phyloP scores from a whole-genome alignment of 2,113 vertebrate genomes.

The Cololabis saira region DNA sequence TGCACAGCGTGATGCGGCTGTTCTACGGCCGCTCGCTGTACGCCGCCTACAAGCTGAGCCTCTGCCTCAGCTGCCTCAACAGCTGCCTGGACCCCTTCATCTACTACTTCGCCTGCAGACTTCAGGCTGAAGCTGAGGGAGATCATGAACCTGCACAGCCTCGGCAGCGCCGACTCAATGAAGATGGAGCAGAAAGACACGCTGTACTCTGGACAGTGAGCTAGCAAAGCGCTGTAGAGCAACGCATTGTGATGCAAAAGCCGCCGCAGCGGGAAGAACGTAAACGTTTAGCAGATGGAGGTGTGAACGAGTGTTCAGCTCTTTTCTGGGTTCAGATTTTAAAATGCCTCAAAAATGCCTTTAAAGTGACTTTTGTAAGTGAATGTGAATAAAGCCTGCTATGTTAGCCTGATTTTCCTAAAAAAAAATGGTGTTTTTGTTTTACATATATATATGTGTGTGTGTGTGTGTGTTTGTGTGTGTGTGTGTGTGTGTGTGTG shows the following conservation, averaged over 20 bases:
- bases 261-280: neutral
- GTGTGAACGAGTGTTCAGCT: conserved; percentile 7
- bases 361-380: too few relatives aligned
- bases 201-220: conserved; percentile 75
- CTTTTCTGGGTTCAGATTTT: neutral
- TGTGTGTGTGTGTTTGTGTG: too few relatives aligned
- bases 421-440: too few relatives aligned
- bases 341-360: neutral
- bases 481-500: too few relatives aligned
- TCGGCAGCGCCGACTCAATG: conserved; percentile 60
- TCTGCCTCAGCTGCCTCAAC: conserved; percentile 91
- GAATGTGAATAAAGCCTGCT: too few relatives aligned
- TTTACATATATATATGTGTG: too few relatives aligned
- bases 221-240: conserved; percentile 42
- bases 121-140: too few relatives aligned
- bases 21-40: conserved; percentile 81
- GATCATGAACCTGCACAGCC: conserved; percentile 63
- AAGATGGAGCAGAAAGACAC: conserved; percentile 77
- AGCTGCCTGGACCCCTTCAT: conserved; percentile 95
- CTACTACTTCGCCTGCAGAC: conserved; percentile 97
- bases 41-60: conserved; percentile 88
- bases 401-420: too few relatives aligned
- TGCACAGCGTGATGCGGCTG: conserved; percentile 83
- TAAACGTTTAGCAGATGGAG: neutral
- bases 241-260: neutral